Percentiles rank a stretch among this genome's conserved stretches.
Evolutionary conservation across 2,888 invertebrate species (phyloP).

Genomic region (Platypus cylindrus): DNA sequence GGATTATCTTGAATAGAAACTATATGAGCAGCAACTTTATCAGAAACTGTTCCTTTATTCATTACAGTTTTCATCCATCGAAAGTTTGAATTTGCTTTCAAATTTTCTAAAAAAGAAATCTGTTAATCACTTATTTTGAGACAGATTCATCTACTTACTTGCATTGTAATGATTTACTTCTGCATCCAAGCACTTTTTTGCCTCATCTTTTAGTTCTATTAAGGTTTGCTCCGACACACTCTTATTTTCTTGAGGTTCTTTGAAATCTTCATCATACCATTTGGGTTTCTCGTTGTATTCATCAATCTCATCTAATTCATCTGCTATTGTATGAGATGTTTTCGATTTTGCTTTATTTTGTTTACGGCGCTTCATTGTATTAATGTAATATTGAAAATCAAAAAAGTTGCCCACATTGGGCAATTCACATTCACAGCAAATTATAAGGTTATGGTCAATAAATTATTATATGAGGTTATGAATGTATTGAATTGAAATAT

Average conservation of each 20-base stretch:
- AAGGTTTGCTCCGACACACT: slow-evolving; percentile 41
- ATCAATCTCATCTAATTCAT: slow-evolving; percentile 30
- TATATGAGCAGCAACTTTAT: slow-evolving; percentile 75
- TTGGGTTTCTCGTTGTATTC: slow-evolving; percentile 41
- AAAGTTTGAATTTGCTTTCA: slow-evolving; percentile 48
- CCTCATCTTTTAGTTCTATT: slow-evolving; percentile 49
- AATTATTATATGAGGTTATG: no score
- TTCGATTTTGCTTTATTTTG: no score
- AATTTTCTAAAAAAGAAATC: slow-evolving; percentile 34
- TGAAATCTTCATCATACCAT: slow-evolving; percentile 50
- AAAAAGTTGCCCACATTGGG: no score
- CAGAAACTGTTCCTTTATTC: slow-evolving; percentile 68
- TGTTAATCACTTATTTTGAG: slow-evolving; percentile 1
- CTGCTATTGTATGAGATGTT: no score
- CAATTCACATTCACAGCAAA: no score
- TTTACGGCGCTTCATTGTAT: no score
- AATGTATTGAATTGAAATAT: no score
- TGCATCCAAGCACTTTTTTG: slow-evolving; percentile 50
- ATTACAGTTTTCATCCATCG: slow-evolving; percentile 70
- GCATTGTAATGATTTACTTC: slow-evolving; percentile 50
- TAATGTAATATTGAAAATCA: no score
- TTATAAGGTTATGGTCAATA: no score
- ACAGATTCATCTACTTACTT: slow-evolving; percentile 35
- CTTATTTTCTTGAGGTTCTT: slow-evolving; percentile 36
- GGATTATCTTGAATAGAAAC: slow-evolving; percentile 73